These are phyloP conservation scores for Megatriorchis doriae DNA, from an alignment of 2,113 vertebrate species.

Conservation along the genomic window DNA sequence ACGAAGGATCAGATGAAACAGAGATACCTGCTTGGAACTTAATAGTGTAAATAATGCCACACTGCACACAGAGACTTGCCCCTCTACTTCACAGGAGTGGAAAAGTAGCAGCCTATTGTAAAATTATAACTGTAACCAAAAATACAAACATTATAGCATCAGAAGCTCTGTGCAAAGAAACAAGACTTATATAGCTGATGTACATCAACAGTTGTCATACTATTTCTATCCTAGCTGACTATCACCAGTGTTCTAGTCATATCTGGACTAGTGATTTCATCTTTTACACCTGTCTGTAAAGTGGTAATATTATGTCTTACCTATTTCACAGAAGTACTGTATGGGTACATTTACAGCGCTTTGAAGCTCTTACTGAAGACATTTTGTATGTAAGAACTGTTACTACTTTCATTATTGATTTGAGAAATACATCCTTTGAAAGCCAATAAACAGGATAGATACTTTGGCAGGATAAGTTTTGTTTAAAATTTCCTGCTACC, in stretches of 20 bases:
- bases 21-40: background rate
- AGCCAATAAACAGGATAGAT: background rate
- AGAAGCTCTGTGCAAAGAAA: background rate
- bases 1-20: slow-evolving; percentile 13
- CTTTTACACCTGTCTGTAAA: background rate
- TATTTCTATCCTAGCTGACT: background rate
- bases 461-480: background rate
- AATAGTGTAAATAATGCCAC: slow-evolving; percentile 11
- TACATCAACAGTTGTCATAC: background rate
- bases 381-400: background rate
- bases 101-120: background rate
- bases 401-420: background rate
- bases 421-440: background rate
- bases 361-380: background rate
- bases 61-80: background rate
- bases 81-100: background rate
- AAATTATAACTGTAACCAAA: background rate
- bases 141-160: background rate
- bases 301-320: background rate
- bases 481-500: background rate
- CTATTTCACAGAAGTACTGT: background rate
- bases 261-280: background rate
- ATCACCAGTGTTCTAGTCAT: background rate
- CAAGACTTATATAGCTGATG: background rate
- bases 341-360: background rate